Conservation (phyloP, 2,113 vertebrate species). For the Passer montanus region DNA sequence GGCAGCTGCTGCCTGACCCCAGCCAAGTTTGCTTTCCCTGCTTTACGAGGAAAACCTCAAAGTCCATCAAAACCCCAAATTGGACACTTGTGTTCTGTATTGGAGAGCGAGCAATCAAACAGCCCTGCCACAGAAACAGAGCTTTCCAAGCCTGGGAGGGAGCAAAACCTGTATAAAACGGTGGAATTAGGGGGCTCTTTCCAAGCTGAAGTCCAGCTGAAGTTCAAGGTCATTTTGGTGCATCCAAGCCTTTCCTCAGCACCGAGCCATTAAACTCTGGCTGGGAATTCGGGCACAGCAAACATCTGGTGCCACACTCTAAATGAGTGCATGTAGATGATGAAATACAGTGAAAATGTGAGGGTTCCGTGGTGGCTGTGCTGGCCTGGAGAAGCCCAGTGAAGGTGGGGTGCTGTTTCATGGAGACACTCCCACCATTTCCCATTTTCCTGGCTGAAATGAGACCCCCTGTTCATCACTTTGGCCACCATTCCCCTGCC, state of each 20-base stretch:
- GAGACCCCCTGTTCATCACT: not conserved
- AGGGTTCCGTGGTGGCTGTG: not conserved
- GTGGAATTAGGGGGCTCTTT: rapidly evolving
- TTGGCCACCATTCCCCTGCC: not conserved
- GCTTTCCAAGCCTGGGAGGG: not conserved
- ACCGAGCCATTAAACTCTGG: not conserved
- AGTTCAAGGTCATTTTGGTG: not conserved
- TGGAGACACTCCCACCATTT: not conserved
- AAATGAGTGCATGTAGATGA: not conserved
- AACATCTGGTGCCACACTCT: not conserved
- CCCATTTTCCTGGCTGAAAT: not conserved
- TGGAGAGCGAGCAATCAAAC: not conserved
- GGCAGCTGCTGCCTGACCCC: not conserved
- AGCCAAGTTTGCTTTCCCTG: rapidly evolving
- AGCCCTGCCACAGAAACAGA: not conserved
- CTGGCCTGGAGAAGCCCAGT: not conserved
- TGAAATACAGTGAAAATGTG: not conserved
- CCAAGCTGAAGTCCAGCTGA: not conserved
- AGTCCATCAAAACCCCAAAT: rapidly evolving
- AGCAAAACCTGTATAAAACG: rapidly evolving
- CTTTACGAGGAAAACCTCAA: not conserved
- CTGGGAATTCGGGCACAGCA: not conserved
- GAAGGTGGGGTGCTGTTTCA: not conserved
- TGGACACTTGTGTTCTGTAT: not conserved
- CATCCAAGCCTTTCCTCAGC: not conserved